phyloP scores from a whole-genome alignment of 2,113 vertebrate species.

The Gymnorhina tibicen region DNA sequence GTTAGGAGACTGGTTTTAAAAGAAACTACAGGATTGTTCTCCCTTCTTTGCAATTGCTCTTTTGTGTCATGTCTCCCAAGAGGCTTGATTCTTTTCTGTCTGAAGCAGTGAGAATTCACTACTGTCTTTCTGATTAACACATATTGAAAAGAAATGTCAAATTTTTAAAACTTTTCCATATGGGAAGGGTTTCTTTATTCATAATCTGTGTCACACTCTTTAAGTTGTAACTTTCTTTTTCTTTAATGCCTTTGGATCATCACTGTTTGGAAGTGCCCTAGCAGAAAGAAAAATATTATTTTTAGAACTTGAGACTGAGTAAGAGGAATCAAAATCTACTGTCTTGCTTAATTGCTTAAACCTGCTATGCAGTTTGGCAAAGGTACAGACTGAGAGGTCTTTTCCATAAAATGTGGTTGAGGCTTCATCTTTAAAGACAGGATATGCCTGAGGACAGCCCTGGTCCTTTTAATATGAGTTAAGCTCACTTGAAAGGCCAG shows the following conservation, averaged over 20 bases:
- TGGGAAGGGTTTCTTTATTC: not conserved
- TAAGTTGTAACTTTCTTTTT: not conserved
- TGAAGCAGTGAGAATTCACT: conserved; percentile 17
- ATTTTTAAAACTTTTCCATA: not conserved
- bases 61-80: not conserved
- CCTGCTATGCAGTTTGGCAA: not conserved
- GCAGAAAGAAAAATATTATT: conserved; percentile 40
- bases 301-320: conserved; percentile 1
- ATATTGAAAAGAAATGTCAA: conserved; percentile 26
- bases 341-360: conserved; percentile 25
- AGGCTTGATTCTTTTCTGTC: not conserved
- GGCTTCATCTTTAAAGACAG: not conserved
- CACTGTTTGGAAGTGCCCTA: not conserved
- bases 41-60: not conserved
- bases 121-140: not conserved
- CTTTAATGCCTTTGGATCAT: conserved; percentile 6
- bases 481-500: not conserved
- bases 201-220: not conserved
- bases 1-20: not conserved
- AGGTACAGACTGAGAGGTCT: not conserved
- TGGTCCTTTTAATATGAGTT: not conserved
- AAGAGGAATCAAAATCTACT: not conserved
- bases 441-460: not conserved
- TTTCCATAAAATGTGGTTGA: not conserved
- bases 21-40: not conserved